Base-by-base conservation (phyloP, 2,113 vertebrate species). In the Prochilodus magdalenae region DNA sequence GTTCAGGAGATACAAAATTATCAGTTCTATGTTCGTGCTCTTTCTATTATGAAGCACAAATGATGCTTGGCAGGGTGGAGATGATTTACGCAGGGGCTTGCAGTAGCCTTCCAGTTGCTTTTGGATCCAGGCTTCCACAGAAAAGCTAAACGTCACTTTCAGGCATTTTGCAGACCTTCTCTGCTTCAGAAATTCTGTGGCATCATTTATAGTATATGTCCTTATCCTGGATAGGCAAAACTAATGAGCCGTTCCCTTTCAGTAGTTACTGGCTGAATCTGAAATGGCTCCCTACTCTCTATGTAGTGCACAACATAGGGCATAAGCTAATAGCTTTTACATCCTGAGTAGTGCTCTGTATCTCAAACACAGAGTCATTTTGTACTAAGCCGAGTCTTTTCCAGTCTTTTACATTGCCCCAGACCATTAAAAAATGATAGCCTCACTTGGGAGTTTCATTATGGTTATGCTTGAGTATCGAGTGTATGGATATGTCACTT, bases 361-460 rank as follows among this genome's bases (percentile, higher is more conserved):
- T 82, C 75, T 82, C 60, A 66, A 83, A 86, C 49, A 29, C 51
- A 55, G 47, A 78, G 75, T 79, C 33, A 59, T 79, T 82, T 69
- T 59, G 62, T 40, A 57, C 67, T 55, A 29, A 74, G 62, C 49
- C 49, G n/a, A 59, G 51, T 73, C 49, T 51, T 55, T 55, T 16
- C 47, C 27, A 59, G 27, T 44, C 47, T 36, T 53, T 53, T 30
- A 26, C 59, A 14, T 60, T 18, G 33, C 80, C 57, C n/a, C 20
- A 16, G 49, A 60, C 55, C 66, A 75, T 75, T 75, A 74, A 69
- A 75, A 81, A 44, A 71, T 67, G 80, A 67, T 72, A 75, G 49
- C 62, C 53, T 75, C 73, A 27, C 73, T 69, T 30, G 49, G 51
- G 73, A 75, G 59, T 49, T 75, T 76, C 59, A 40, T 60, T 75